A percentile compares a stretch with the other conserved stretches of the same genome.
Evolutionary conservation across 1,140 invertebrate species (phyloP).

Genomic region (Melipona quadrifasciata): DNA sequence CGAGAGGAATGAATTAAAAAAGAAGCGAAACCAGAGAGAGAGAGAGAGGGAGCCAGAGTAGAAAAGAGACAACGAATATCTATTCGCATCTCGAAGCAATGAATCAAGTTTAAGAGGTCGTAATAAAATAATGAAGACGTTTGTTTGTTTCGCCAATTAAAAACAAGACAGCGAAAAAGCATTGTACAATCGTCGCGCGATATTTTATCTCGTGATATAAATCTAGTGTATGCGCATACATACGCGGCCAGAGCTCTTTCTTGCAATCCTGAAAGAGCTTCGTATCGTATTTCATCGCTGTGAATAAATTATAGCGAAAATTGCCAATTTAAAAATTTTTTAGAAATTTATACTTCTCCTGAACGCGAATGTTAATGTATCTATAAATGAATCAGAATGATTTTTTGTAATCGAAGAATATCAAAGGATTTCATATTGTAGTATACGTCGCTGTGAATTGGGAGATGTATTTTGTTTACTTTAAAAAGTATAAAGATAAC

Average conservation of each 20-base stretch:
- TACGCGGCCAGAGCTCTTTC: no score
- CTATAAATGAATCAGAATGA: no score
- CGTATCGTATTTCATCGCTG: no score
- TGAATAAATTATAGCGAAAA: no score
- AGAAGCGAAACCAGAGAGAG: neutral
- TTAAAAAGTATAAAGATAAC: neutral
- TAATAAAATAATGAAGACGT: neutral
- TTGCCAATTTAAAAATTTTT: no score
- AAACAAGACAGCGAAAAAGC: neutral
- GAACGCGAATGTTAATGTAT: no score
- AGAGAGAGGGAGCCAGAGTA: neutral
- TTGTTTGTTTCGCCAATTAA: neutral
- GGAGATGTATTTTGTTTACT: neutral
- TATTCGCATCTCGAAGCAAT: neutral
- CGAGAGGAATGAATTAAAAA: conserved; percentile 4
- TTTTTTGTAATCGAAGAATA: no score
- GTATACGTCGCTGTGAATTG: neutral
- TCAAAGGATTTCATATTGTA: no score
- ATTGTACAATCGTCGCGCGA: neutral
- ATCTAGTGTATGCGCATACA: no score
- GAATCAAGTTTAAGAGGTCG: neutral
- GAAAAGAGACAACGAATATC: neutral
- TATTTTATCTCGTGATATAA: neutral
- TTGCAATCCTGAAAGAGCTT: no score
- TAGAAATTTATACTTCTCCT: no score